These are phyloP conservation scores for Rhodophaea formosa DNA, from an alignment of 2,888 invertebrate genomes.

Conservation along the genomic window DNA sequence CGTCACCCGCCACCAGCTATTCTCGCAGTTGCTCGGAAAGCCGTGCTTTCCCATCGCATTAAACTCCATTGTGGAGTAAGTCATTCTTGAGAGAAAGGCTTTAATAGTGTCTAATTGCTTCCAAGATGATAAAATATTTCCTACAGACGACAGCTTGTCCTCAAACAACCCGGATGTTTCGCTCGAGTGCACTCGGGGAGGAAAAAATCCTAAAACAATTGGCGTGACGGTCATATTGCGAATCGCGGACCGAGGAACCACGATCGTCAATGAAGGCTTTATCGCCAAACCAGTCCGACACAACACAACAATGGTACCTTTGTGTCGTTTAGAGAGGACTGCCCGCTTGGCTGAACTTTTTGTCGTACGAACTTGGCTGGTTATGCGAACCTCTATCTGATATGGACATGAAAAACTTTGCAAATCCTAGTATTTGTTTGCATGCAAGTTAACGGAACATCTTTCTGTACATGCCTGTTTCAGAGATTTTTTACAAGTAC, in stretches of 20 bases:
- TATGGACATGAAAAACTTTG: neutral
- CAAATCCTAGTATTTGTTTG: neutral
- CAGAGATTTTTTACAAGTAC: too few relatives aligned
- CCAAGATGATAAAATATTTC: conserved; percentile 17
- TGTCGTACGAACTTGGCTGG: conserved; percentile 8
- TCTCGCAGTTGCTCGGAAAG: conserved; percentile 45
- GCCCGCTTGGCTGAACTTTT: conserved; percentile 18
- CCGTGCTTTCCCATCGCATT: conserved; percentile 55
- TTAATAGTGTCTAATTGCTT: conserved; percentile 29
- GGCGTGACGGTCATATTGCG: conserved; percentile 46
- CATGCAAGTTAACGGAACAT: neutral
- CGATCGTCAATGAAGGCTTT: conserved; percentile 54
- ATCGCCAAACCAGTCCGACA: conserved; percentile 53
- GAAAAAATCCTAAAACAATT: conserved; percentile 37
- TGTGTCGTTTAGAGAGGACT: conserved; percentile 36
- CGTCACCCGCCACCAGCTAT: conserved; percentile 39
- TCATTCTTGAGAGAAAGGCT: conserved; percentile 45
- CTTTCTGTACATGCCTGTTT: neutral
- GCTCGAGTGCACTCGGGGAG: conserved; percentile 39
- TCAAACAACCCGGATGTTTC: conserved; percentile 45
- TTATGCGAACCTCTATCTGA: conserved; percentile 1
- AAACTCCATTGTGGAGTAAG: conserved; percentile 52
- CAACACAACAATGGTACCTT: conserved; percentile 55
- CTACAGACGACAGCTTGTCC: conserved; percentile 18
- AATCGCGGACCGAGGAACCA: conserved; percentile 39